These are phyloP conservation scores for Protaetia brevitarsis DNA, from an alignment of 1,140 invertebrate genomes.

Conservation along the genomic window DNA sequence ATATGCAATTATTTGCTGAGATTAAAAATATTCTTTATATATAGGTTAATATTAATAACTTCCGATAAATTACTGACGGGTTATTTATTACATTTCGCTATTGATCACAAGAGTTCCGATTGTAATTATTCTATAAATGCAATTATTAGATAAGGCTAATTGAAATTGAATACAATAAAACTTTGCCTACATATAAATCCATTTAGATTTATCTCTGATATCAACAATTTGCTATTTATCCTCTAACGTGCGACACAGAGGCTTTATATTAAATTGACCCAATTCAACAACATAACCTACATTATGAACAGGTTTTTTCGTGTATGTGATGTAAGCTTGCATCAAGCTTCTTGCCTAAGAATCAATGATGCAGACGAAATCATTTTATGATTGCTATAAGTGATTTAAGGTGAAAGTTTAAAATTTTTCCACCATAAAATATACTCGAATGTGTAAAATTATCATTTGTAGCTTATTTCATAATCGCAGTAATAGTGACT, in stretches of 20 bases:
- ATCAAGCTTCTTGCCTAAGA: conserved; percentile 17
- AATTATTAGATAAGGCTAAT: not conserved
- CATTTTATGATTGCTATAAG: conserved; percentile 18
- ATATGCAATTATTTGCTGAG: no score
- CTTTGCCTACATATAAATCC: not conserved
- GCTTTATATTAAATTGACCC: conserved; percentile 6
- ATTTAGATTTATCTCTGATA: not conserved
- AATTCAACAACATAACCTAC: conserved; percentile 16
- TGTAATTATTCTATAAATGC: conserved; percentile 11
- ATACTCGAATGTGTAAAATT: conserved; percentile 17
- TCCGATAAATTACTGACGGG: conserved; percentile 9
- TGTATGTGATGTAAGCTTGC: conserved; percentile 11
- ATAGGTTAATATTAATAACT: conserved; percentile 10
- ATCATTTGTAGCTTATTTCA: conserved; percentile 14
- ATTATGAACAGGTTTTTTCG: conserved; percentile 15
- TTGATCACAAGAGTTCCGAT: not conserved
- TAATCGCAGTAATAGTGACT: conserved; percentile 14
- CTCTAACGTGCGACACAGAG: not conserved
- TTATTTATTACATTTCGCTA: not conserved
- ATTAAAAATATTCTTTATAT: not conserved
- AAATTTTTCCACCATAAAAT: conserved; percentile 17
- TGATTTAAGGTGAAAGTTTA: conserved; percentile 17
- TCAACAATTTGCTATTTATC: conserved; percentile 4
- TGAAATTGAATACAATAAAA: not conserved
- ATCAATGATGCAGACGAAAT: conserved; percentile 18